Evolutionary conservation across 2,888 invertebrate species (phyloP).

Genomic region (Beris morrisii): DNA sequence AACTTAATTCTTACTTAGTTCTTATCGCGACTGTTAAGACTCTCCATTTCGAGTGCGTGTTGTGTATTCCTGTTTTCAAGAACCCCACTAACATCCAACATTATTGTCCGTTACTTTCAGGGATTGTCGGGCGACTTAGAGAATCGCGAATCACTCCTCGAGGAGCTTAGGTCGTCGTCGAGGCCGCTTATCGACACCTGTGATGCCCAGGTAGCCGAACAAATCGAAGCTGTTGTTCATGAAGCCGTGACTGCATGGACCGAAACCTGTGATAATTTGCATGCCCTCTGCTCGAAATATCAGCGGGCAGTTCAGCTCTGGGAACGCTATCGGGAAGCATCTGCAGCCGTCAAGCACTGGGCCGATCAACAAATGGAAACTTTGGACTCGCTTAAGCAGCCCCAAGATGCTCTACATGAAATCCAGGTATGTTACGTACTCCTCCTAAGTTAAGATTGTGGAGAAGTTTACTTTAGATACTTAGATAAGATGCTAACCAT

Average conservation of each 20-base stretch:
- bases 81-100: background rate
- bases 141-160: constrained; percentile 72
- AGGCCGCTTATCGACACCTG: constrained; percentile 71
- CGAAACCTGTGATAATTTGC: constrained; percentile 75
- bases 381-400: constrained; percentile 67
- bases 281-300: constrained; percentile 74
- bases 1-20: background rate
- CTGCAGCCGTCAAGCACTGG: constrained; percentile 74
- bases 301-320: constrained; percentile 80
- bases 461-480: too few relatives aligned
- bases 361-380: constrained; percentile 75
- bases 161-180: constrained; percentile 70
- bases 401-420: constrained; percentile 70
- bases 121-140: constrained; percentile 76
- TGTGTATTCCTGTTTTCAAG: background rate
- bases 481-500: too few relatives aligned
- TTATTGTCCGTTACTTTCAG: constrained; percentile 53
- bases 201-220: constrained; percentile 70
- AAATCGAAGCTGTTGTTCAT: constrained; percentile 73
- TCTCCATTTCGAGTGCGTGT: background rate
- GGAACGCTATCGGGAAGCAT: constrained; percentile 78
- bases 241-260: constrained; percentile 79
- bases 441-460: background rate
- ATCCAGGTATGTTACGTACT: constrained; percentile 65
- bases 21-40: constrained; percentile 3